Evolutionary conservation across 2,888 invertebrate genomes (phyloP).

Genomic region (Orchesellides sinensis): DNA sequence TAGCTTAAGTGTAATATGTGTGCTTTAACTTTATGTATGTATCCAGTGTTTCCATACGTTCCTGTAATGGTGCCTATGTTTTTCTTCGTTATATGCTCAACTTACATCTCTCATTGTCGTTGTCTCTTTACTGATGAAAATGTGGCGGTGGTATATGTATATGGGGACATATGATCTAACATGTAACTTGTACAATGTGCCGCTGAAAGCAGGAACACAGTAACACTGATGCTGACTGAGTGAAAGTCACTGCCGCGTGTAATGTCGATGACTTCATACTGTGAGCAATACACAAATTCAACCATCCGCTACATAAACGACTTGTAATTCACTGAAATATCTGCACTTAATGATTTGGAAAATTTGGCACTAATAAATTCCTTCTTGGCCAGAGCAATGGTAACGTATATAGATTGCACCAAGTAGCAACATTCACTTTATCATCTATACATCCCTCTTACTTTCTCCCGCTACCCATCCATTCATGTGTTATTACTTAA

Average conservation of each 20-base stretch:
- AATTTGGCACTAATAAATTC: conserved; percentile 76
- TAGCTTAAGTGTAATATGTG: conserved; percentile 1
- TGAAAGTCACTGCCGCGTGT: conserved; percentile 75
- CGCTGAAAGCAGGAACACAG: conserved; percentile 18
- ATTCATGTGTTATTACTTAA: conserved; percentile 54
- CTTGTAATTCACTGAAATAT: conserved; percentile 76
- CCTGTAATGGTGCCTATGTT: conserved; percentile 28
- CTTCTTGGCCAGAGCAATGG: conserved; percentile 72
- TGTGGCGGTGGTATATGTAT: conserved; percentile 9
- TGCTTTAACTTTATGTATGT: conserved; percentile 2
- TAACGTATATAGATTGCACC: not conserved
- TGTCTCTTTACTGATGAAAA: conserved; percentile 44
- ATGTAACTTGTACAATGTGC: conserved; percentile 38
- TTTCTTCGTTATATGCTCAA: conserved; percentile 12
- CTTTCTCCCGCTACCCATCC: conserved; percentile 52
- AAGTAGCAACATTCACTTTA: conserved; percentile 42
- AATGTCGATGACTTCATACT: conserved; percentile 75
- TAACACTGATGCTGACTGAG: conserved; percentile 73
- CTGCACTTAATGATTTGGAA: conserved; percentile 76
- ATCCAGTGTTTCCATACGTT: no score
- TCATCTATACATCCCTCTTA: conserved; percentile 44
- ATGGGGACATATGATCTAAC: conserved; percentile 32
- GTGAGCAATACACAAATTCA: conserved; percentile 74
- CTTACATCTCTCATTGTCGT: conserved; percentile 39
- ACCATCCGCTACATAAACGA: conserved; percentile 75